Evolutionary conservation across 2,113 vertebrate genomes (phyloP).

Genomic region (Tetraodon nigroviridis): DNA sequence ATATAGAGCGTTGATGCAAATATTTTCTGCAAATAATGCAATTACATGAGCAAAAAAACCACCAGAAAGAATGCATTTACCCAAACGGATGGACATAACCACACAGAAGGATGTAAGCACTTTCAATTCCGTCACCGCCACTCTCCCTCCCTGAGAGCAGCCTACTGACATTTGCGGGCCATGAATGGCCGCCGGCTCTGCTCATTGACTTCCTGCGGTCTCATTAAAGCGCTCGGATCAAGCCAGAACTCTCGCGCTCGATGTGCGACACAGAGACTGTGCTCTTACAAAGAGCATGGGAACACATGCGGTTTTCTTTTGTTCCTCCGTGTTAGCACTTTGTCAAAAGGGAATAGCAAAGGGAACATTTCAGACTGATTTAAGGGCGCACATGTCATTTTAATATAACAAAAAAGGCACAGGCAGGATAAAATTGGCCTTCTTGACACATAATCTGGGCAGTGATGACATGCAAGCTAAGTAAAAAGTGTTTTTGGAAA

Average conservation of each 20-base stretch:
- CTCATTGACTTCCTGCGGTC: conserved; percentile 55
- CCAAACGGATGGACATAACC: neutral
- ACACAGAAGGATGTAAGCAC: conserved; percentile 10
- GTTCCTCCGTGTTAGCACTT: neutral
- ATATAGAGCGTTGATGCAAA: neutral
- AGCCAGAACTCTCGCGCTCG: conserved; percentile 33
- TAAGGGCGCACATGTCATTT: neutral
- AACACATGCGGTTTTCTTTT: neutral
- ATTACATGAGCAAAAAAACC: neutral
- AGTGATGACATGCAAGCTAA: conserved; percentile 16
- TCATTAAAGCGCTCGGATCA: conserved; percentile 53
- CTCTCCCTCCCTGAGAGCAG: conserved; percentile 26
- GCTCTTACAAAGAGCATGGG: conserved; percentile 4
- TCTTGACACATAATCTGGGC: neutral
- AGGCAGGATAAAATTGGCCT: neutral
- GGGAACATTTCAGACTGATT: neutral
- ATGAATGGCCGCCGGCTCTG: conserved; percentile 47
- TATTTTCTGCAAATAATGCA: neutral
- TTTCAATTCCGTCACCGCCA: conserved; percentile 47
- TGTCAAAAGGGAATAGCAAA: too few relatives aligned
- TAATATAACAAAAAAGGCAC: conserved; percentile 13
- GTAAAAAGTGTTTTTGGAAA: conserved; percentile 6
- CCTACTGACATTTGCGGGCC: conserved; percentile 54
- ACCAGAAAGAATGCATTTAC: conserved; percentile 2
- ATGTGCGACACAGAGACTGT: conserved; percentile 9